Evolutionary conservation across 2,888 invertebrate species (phyloP), one percentile per base, ranked within the genome.

Genomic region (Amphipoea lucens): DNA sequence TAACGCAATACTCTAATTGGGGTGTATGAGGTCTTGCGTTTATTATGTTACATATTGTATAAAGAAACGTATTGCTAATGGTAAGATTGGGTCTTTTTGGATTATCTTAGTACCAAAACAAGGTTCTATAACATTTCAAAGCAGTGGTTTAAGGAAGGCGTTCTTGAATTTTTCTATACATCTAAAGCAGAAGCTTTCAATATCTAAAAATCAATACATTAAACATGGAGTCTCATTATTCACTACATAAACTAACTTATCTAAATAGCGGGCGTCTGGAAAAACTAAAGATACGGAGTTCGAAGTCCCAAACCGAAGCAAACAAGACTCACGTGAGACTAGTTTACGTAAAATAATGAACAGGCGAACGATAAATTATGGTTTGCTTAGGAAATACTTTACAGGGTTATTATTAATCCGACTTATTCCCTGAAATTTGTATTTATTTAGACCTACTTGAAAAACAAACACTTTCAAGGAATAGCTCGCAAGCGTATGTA

Each of bases 221-320:
- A 29, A 69, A 69, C 60, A 29, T 57, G 12, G 40, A 74, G 60
- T 54, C 51, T 63, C 75, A 86, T 86, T 75, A 82, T 67, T 80
- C 75, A 79, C 72, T 60, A 78, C 66, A 80, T 83, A 88, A 74
- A 81, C 77, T 48, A 14, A 48, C 63, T 85, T 76, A 86, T 88
- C 86, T 76, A 72, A 85, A 88, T 45, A 78, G 72, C 78, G n/a
- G 76, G 67, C 78, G 82, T 89, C 82, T 87, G 84, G 77, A 60
- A 73, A 89, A 87, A 87, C 84, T 87, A 84, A 80, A 82, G 81
- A 80, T 82, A 85, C 40, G 42, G 40, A 77, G 78, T 78, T 68
- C 71, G 72, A 81, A 79, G 68, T 78, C 40, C 29, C 40, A 65
- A 72, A 63, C 48, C 40, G 67, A 42, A 45, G 48, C 73, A 85